A percentile compares a stretch with the other conserved stretches of the same genome.
Evolutionary conservation across 2,797 vertebrate genomes (phyloP).

Genomic region (Sebastes ruberrimus): DNA sequence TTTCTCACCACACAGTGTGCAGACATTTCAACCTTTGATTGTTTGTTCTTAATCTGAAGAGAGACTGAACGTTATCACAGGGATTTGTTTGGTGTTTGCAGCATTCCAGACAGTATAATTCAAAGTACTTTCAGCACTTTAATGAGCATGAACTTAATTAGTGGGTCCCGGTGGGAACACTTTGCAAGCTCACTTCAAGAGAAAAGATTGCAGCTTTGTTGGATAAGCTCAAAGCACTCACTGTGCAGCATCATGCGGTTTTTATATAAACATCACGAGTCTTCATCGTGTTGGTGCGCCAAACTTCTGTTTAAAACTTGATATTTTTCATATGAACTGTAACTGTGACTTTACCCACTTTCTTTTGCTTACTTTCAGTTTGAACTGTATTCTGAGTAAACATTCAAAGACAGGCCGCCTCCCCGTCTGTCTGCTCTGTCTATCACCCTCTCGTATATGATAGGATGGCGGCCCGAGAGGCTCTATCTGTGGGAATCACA

Average conservation of each 20-base stretch:
- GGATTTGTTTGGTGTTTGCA: slow-evolving; percentile 43
- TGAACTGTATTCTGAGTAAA: slow-evolving; percentile 43
- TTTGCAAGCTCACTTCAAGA: slow-evolving; percentile 27
- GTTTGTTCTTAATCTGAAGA: slow-evolving; percentile 25
- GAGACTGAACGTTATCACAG: slow-evolving; percentile 19
- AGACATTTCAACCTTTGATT: background rate
- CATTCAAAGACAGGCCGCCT: slow-evolving; percentile 28
- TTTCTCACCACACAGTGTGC: background rate
- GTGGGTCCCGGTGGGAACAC: slow-evolving; percentile 34
- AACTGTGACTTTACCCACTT: background rate
- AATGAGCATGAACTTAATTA: slow-evolving; percentile 60
- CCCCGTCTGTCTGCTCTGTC: slow-evolving; percentile 1
- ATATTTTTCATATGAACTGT: background rate
- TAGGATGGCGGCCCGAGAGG: slow-evolving; percentile 10
- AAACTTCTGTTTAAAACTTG: slow-evolving; percentile 8
- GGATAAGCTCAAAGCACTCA: slow-evolving; percentile 32
- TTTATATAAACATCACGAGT: slow-evolving; percentile 17
- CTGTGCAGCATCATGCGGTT: slow-evolving; percentile 21
- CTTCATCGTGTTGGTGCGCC: background rate
- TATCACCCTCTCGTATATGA: slow-evolving; percentile 13
- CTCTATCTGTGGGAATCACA: slow-evolving; percentile 38
- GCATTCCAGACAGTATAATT: slow-evolving; percentile 36
- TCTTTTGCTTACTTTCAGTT: slow-evolving; percentile 23
- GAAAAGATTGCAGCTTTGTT: slow-evolving; percentile 20
- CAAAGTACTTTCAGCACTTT: slow-evolving; percentile 42